Base-by-base conservation (phyloP, 1,140 invertebrate species). In the Hycleus cichorii region DNA sequence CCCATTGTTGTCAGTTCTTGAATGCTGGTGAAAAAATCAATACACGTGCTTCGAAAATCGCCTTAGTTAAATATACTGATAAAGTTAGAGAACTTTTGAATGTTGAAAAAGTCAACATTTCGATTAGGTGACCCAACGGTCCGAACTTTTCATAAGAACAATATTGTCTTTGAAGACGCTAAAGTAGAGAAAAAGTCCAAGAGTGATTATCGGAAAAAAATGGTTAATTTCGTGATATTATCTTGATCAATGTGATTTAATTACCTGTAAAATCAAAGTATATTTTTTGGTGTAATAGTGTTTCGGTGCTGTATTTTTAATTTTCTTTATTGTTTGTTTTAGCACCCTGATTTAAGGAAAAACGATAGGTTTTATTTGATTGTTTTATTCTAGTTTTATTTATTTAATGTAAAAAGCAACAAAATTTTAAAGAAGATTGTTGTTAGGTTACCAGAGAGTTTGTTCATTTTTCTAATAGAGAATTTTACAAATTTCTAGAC, bases 41-140 rank as follows among this genome's bases (percentile, higher is more conserved):
- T 65, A 81, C 87, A 38, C 78, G 86, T 25, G 84, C 85, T 18
- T 88, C 87, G 25, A 90, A 90, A 73, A 85, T 91, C 54, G 82
- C 85, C n/a, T 81, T 91, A 27, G 84, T 91, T 54, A 83, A 85
- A 66, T 90, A 91, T 75, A 90, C 87, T 58, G 88, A 91, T 52
- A 85, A 82, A 68, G 84, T 91, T 47, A 81, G 80, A 59, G 81
- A 84, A 72, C 77, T 89, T 60, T 71, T 88, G 45, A 83, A 83
- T 68, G 83, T 88, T 49, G 85, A 88, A 70, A 81, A 78, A 42
- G 77, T 83, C 38, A 69, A 81, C 39, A 79, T 86, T 67, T 81
- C 71, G 54, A 68, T 72, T 25, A 80, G 79, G 75, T 81, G 79
- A 81, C 78, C 77, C 47, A 52, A 5, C 32, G 32, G 7, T 32